Base-by-base conservation (phyloP, 2,113 vertebrate genomes). In the Sula dactylatra region DNA sequence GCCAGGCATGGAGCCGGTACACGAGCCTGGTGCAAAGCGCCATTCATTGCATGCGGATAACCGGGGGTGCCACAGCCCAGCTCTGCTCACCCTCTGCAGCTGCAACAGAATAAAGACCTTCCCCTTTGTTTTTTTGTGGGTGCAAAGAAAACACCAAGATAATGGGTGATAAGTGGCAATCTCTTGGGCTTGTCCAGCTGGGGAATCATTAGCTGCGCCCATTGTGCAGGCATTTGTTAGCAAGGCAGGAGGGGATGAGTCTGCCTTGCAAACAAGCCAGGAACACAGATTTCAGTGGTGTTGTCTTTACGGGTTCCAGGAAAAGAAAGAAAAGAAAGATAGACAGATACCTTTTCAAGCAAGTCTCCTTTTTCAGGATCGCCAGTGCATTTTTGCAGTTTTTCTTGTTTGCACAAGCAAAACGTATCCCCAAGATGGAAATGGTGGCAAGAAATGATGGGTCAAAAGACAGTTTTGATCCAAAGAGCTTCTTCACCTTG, bases 1-100 rank as follows among this genome's bases (percentile, higher is more conserved):
- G 20, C 49, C 58, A 27, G 70, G 81, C 54, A 11, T 0, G 0
- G 77, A 44, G 45, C 12, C 4, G 12, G 29, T 59, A 32, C 6
- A 0, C 0, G 9, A 71, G 45, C 32, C 36, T 50, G 4, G 0
- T 10, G 90, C 71, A n/a, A 40, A 7, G 18, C 18, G 31, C 62
- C 2, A 0, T 61, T 14, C 26, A 4, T 26, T 9, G 34, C 13
- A 1, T 8, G 44, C 4, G 10, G 44, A 31, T 9, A 31, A 11
- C 56, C 13, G 1, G 25, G 26, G 34, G 6, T 61, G 71, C 52
- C 20, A 2, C 70, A 67, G 66, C 52, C 86, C 5, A 0, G 38
- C 17, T 38, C 52, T 74, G 31, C 61, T 86, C 40, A 12, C 15
- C 54, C 34, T 91, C 44, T 10, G 3, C 1, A 9, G 56, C 38